Base-by-base conservation (phyloP, 2,888 invertebrate species). In the Trisateles emortualis region DNA sequence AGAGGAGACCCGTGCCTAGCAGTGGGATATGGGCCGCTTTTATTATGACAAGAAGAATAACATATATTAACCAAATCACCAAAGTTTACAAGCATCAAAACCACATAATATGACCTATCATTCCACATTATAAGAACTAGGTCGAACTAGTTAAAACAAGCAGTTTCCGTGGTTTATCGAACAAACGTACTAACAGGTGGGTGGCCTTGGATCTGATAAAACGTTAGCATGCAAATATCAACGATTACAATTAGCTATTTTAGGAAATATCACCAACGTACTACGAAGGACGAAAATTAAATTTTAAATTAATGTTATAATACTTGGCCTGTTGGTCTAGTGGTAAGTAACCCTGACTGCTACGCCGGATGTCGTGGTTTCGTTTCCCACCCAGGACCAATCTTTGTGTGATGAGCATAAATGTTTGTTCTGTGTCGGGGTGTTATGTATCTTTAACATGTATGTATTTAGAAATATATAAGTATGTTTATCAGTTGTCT, bases 151-250 rank as follows among this genome's bases (percentile, higher is more conserved):
- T 63, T 63, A 56, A 33, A 68, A 54, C 54, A 36, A 17, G 14
- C 16, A 45, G 71, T 69, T 45, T 32, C 71, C 48, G 55, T 61
- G 61, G 51, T 43, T 16, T 66, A 71, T 71, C 59, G 70, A 71
- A 66, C 72, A 49, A 71, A 71, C 72, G 6, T 2, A 36, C 36
- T 32, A 49, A 68, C 71, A 64, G 63, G 64, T 65, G 57, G 52
- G 16, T 29, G 35, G 0, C 64, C 68, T 70, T 67, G 58, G 59
- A 10, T 44, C 53, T 51, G 39, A 53, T 30, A 5, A 32, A 51
- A 32, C 26, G 30, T 26, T 30, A 11, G 42, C 43, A 32, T 30
- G 38, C 36, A 38, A 38, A 50, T 32, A 36, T 22, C 16, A 13
- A 16, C 4, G 24, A 42, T 30, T 38, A 43, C 3, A 33, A 41